A percentile compares a stretch with the other conserved stretches of the same genome.
phyloP scores from a whole-genome alignment of 1,140 invertebrate species.

The Drosophila ercepeae region DNA sequence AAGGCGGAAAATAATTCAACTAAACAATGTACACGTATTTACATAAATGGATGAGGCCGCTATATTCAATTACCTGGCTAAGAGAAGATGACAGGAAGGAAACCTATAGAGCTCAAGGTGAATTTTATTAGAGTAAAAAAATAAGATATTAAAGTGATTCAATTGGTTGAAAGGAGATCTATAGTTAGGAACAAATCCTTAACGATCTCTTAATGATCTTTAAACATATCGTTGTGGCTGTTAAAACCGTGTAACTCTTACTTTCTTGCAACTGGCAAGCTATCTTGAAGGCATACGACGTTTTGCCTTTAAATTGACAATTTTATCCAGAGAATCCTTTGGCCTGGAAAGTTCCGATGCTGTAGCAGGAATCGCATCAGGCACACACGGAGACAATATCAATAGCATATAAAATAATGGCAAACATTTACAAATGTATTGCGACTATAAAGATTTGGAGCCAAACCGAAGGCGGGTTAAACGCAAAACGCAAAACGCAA shows the following conservation, averaged over 20 bases:
- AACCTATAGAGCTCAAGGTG: slow-evolving; percentile 40
- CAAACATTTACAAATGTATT: slow-evolving; percentile 74
- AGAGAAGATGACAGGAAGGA: slow-evolving; percentile 3
- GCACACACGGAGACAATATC: slow-evolving; percentile 42
- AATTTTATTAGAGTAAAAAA: neutral
- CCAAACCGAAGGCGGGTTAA: slow-evolving; percentile 15
- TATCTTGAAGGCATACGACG: slow-evolving; percentile 1
- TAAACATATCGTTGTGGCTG: neutral
- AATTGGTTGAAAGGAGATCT: neutral
- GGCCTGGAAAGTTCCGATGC: neutral
- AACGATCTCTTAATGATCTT: neutral
- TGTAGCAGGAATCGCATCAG: slow-evolving; percentile 7
- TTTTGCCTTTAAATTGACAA: slow-evolving; percentile 30
- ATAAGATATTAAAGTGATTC: neutral
- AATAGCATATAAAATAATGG: slow-evolving; percentile 59
- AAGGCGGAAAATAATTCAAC: slow-evolving; percentile 79
- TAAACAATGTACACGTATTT: slow-evolving; percentile 82
- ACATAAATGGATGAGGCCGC: slow-evolving; percentile 76
- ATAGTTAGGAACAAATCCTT: neutral
- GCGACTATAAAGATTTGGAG: slow-evolving; percentile 71
- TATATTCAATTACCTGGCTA: slow-evolving; percentile 70
- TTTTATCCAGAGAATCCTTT: slow-evolving; percentile 16
- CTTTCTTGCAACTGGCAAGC: neutral
- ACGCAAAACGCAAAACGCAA: slow-evolving; percentile 2
- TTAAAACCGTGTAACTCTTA: neutral